Conservation (phyloP, 2,797 vertebrate species). For the Aulostomus chinensis region DNA sequence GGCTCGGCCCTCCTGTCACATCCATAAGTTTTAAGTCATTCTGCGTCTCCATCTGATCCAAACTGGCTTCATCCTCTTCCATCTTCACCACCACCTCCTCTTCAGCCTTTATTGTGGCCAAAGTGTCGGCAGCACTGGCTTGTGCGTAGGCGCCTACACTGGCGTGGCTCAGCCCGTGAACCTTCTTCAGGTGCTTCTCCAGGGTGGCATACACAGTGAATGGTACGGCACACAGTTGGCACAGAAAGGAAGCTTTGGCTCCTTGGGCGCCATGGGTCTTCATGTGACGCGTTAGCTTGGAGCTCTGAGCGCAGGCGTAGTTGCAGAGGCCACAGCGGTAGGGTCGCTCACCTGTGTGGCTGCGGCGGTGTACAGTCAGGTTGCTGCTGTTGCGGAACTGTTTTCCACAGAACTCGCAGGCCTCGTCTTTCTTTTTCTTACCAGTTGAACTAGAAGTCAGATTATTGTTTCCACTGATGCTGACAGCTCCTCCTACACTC, state of each 20-base stretch:
- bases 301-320: constrained; percentile 89
- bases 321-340: constrained; percentile 86
- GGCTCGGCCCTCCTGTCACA: constrained; percentile 30
- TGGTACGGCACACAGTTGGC: constrained; percentile 76
- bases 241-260: constrained; percentile 61
- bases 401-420: constrained; percentile 79
- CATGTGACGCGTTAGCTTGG: constrained; percentile 88
- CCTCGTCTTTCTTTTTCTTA: constrained; percentile 80
- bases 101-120: constrained; percentile 48
- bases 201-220: constrained; percentile 84
- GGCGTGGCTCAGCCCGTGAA: constrained; percentile 79
- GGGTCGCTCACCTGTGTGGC: constrained; percentile 88
- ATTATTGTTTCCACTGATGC: constrained; percentile 1
- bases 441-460: not conserved
- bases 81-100: constrained; percentile 56
- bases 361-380: constrained; percentile 82
- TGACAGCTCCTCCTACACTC: constrained; percentile 21
- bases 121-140: constrained; percentile 48
- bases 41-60: constrained; percentile 47
- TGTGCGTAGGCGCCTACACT: constrained; percentile 71
- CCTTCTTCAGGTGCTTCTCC: constrained; percentile 86
- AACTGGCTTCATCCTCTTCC: constrained; percentile 56
- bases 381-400: constrained; percentile 85
- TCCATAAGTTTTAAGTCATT: constrained; percentile 35
- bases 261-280: constrained; percentile 84